phyloP scores from a whole-genome alignment of 2,113 vertebrate genomes.

The Apodemus sylvaticus region DNA sequence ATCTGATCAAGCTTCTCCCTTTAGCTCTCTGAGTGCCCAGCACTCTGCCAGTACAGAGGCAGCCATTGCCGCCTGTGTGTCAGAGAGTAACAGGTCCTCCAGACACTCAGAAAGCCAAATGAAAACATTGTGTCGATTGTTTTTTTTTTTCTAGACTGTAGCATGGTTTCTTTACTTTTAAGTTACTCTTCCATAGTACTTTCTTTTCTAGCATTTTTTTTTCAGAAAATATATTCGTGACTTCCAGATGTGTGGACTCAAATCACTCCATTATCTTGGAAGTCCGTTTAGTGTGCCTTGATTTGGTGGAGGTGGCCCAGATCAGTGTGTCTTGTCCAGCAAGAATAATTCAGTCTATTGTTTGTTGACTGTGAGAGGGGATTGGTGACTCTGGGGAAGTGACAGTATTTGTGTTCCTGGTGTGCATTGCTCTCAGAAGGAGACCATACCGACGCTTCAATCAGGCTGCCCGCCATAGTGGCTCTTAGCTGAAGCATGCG shows the following conservation, averaged over 20 bases:
- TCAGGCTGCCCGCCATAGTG: background rate
- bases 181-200: slow-evolving; percentile 52
- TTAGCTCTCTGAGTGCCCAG: background rate
- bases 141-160: background rate
- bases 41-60: background rate
- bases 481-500: background rate
- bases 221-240: slow-evolving; percentile 47
- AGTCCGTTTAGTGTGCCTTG: slow-evolving; percentile 28
- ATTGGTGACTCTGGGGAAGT: slow-evolving; percentile 32
- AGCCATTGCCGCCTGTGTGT: background rate
- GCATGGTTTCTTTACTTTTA: slow-evolving; percentile 49
- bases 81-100: background rate
- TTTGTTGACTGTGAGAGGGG: slow-evolving; percentile 32
- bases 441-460: background rate
- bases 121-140: background rate
- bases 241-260: slow-evolving; percentile 46
- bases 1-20: background rate
- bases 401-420: slow-evolving; percentile 2
- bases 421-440: background rate
- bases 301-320: background rate
- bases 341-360: slow-evolving; percentile 54
- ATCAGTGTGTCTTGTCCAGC: background rate
- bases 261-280: slow-evolving; percentile 49
- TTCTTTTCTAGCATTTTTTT: slow-evolving; percentile 53
- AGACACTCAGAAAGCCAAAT: background rate